Conservation (phyloP, 2,888 invertebrate genomes). For the Orgyia antiqua region DNA sequence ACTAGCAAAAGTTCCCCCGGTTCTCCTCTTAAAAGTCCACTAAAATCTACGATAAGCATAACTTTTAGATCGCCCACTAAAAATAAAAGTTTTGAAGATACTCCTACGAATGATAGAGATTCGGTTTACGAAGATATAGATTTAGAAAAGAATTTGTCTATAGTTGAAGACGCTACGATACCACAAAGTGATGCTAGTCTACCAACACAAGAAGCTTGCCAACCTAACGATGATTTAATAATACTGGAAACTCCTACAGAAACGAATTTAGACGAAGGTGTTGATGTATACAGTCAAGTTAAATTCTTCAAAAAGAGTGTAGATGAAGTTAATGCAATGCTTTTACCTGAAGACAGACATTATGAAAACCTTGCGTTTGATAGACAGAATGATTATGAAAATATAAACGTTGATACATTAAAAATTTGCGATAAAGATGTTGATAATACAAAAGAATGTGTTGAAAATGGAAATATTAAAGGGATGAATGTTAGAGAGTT, state of each 20-base stretch:
- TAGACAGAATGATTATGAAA: conserved; percentile 52
- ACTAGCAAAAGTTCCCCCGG: conserved; percentile 65
- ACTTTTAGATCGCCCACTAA: conserved; percentile 83
- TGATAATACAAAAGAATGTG: conserved; percentile 27
- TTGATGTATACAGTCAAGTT: conserved; percentile 85
- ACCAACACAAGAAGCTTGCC: conserved; percentile 78
- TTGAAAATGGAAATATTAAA: conserved; percentile 57
- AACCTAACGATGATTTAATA: conserved; percentile 66
- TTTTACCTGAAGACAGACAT: conserved; percentile 41
- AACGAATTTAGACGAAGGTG: conserved; percentile 43
- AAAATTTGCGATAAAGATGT: conserved; percentile 55
- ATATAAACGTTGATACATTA: conserved; percentile 53
- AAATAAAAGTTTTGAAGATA: conserved; percentile 64
- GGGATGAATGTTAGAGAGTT: conserved; percentile 78
- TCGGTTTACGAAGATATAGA: conserved; percentile 80
- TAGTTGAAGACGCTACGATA: conserved; percentile 74
- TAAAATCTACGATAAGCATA: conserved; percentile 85
- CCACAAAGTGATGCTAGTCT: conserved; percentile 76
- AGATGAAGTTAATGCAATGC: conserved; percentile 83
- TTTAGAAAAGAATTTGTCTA: conserved; percentile 63
- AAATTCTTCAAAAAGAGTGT: conserved; percentile 86
- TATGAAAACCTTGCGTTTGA: conserved; percentile 57
- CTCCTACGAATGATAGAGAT: conserved; percentile 67
- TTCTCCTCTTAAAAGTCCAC: conserved; percentile 72
- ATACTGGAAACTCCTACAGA: conserved; percentile 79